These are phyloP conservation scores for Eira barbara DNA, from an alignment of 2,113 vertebrate genomes.

Conservation along the genomic window DNA sequence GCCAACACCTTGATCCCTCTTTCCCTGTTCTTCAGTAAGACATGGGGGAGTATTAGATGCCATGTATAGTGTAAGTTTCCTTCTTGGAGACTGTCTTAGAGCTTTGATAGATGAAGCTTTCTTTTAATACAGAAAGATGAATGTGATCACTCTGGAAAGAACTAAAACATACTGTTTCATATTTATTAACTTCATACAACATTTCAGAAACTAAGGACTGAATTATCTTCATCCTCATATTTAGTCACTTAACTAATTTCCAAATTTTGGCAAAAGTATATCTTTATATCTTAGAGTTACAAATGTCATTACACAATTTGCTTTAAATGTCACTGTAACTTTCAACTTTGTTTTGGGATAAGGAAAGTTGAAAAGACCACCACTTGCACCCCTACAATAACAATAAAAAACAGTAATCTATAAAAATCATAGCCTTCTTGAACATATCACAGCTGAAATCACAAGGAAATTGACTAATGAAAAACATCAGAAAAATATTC, in stretches of 20 bases:
- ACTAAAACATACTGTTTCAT: background rate
- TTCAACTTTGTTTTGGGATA: background rate
- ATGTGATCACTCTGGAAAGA: background rate
- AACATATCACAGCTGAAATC: background rate
- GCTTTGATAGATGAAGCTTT: background rate
- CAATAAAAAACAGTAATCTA: background rate
- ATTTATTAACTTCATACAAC: background rate
- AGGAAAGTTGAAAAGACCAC: background rate
- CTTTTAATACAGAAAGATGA: background rate
- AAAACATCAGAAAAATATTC: background rate
- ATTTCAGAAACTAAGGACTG: background rate
- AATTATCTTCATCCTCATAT: background rate
- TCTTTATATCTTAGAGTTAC: background rate
- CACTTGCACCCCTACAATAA: background rate
- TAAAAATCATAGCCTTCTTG: background rate
- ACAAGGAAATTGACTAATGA: background rate
- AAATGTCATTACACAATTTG: background rate
- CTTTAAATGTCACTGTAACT: background rate
- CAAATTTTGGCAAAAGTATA: background rate
- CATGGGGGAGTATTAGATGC: background rate
- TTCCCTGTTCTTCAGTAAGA: background rate
- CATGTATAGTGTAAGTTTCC: background rate
- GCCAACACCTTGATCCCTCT: background rate
- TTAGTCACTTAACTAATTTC: background rate
- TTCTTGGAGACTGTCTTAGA: background rate